Conservation (phyloP, 2,113 vertebrate species). For the Leiothrix lutea region DNA sequence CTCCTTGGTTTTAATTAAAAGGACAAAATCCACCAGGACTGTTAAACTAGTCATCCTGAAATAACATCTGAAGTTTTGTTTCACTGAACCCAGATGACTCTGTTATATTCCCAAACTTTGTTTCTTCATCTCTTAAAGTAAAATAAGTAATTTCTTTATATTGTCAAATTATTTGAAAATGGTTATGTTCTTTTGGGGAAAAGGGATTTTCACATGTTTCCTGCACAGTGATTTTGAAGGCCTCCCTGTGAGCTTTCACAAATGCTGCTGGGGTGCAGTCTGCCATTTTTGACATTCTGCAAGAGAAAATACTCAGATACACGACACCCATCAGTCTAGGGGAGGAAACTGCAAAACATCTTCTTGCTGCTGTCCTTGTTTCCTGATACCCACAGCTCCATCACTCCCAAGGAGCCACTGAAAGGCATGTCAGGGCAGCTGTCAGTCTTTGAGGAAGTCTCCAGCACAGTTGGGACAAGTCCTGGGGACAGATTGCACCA, state of each 20-base stretch:
- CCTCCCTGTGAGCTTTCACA: not conserved
- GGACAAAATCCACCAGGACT: not conserved
- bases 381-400: not conserved
- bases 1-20: conserved; percentile 10
- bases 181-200: not conserved
- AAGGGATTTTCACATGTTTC: not conserved
- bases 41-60: not conserved
- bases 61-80: not conserved
- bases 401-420: fast-evolving
- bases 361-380: not conserved
- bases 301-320: not conserved
- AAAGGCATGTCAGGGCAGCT: not conserved
- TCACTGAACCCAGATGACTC: not conserved
- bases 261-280: not conserved
- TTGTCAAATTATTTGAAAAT: not conserved
- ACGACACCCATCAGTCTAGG: fast-evolving
- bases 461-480: not conserved
- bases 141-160: not conserved
- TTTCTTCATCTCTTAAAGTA: not conserved
- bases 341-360: not conserved
- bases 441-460: not conserved
- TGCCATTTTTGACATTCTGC: not conserved
- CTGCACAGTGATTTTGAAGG: not conserved
- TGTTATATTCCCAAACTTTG: not conserved
- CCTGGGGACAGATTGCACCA: fast-evolving